These are phyloP conservation scores for Panorpa germanica DNA, from an alignment of 2,888 invertebrate species.

Conservation along the genomic window DNA sequence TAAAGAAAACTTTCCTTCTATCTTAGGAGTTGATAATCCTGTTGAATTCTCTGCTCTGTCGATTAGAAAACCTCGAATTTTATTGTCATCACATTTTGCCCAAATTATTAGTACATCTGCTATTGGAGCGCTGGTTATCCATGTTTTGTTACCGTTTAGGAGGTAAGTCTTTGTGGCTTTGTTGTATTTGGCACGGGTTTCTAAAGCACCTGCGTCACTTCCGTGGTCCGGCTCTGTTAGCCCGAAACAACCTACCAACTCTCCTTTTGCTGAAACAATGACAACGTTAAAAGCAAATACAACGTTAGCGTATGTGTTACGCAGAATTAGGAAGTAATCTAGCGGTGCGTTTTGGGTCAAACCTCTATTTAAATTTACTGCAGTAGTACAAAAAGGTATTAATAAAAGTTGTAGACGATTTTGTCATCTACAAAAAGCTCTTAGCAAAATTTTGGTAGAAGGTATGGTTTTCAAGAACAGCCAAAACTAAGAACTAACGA, in stretches of 20 bases:
- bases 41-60: constrained; percentile 62
- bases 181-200: constrained; percentile 73
- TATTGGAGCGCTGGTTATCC: constrained; percentile 95
- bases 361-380: no score
- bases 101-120: constrained; percentile 86
- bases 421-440: no score
- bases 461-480: no score
- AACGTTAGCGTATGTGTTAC: no score
- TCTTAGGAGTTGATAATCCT: constrained; percentile 75
- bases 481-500: no score
- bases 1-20: constrained; percentile 91
- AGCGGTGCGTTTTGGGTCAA: no score
- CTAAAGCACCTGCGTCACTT: constrained; percentile 76
- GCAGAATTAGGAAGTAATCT: no score
- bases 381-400: no score
- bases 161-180: constrained; percentile 62
- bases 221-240: constrained; percentile 96
- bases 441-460: no score
- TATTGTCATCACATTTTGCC: constrained; percentile 72
- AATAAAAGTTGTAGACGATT: no score
- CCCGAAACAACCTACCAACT: constrained; percentile 81
- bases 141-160: constrained; percentile 88
- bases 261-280: constrained; percentile 60
- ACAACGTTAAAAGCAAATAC: no score
- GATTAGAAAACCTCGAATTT: constrained; percentile 81